These are phyloP conservation scores for Erithacus rubecula DNA, from an alignment of 2,797 vertebrate species.

Conservation along the genomic window DNA sequence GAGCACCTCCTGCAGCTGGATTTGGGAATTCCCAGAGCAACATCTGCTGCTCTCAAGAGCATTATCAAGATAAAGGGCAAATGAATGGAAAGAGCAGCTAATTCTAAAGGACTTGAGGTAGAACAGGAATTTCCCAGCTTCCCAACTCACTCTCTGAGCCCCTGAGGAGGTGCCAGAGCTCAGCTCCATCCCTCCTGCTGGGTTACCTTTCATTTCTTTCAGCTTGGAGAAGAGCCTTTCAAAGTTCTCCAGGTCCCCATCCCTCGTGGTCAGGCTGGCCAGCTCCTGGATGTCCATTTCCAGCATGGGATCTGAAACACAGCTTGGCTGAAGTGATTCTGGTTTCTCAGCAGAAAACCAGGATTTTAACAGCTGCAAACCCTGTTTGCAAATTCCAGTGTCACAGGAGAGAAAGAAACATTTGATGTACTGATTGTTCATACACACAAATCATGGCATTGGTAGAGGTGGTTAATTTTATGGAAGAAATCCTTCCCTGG, in stretches of 20 bases:
- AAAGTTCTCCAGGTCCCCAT: conserved; percentile 94
- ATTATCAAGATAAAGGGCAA: neutral
- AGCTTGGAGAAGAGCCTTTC: conserved; percentile 95
- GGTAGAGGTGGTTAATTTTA: neutral
- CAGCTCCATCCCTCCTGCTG: neutral
- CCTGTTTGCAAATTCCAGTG: neutral
- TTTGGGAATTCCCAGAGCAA: neutral
- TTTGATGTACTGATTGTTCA: neutral
- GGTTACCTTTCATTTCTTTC: conserved; percentile 97
- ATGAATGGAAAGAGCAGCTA: neutral
- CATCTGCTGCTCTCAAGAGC: neutral
- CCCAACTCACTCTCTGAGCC: neutral
- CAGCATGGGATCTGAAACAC: conserved; percentile 84
- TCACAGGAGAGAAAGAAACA: neutral
- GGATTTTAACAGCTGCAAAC: neutral
- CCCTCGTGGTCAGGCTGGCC: conserved; percentile 92
- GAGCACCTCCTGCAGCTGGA: no score
- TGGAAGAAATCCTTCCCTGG: fast-evolving
- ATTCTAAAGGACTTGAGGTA: neutral
- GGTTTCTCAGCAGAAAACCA: neutral
- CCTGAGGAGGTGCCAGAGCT: neutral
- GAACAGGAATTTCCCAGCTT: neutral
- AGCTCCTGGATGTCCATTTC: conserved; percentile 95
- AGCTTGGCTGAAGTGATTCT: neutral
- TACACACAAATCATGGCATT: neutral